phyloP scores from a whole-genome alignment of 2,113 vertebrate genomes.

The Sinosuthora webbiana region DNA sequence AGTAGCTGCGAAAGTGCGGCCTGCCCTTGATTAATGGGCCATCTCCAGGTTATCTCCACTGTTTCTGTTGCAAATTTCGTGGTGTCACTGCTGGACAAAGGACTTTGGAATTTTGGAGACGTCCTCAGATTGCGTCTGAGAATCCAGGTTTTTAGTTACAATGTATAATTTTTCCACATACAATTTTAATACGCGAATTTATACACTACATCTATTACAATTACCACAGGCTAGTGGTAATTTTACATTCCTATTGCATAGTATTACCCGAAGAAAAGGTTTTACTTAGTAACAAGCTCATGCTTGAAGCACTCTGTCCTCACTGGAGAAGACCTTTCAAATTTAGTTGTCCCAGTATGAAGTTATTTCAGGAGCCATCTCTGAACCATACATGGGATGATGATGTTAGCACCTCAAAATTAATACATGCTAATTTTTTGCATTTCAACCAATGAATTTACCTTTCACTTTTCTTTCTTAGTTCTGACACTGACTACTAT shows the following conservation, averaged over 20 bases:
- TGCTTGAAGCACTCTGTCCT: background rate
- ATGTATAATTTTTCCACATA: too few species aligned
- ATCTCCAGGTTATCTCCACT: too few species aligned
- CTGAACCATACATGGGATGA: background rate
- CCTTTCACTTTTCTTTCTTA: background rate
- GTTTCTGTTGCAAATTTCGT: too few species aligned
- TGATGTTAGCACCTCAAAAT: background rate
- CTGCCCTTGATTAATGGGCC: too few species aligned
- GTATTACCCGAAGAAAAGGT: background rate
- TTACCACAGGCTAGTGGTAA: background rate
- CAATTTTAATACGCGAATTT: too few species aligned
- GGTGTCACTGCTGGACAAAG: too few species aligned
- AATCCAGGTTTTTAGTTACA: too few species aligned
- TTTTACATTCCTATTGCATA: background rate
- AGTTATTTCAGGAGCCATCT: background rate
- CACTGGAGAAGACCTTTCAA: background rate
- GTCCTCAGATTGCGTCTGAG: too few species aligned
- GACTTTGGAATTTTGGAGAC: too few species aligned
- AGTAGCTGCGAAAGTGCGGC: too few species aligned
- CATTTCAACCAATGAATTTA: background rate
- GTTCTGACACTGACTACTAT: background rate
- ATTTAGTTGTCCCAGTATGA: background rate
- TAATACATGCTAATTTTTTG: background rate
- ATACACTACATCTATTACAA: too few species aligned
- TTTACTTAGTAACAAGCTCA: background rate